Percentiles rank a stretch among this genome's conserved stretches.
These are phyloP conservation scores for Steinernema khuongi DNA, from an alignment of 1,140 invertebrate genomes.

Conservation along the genomic window DNA sequence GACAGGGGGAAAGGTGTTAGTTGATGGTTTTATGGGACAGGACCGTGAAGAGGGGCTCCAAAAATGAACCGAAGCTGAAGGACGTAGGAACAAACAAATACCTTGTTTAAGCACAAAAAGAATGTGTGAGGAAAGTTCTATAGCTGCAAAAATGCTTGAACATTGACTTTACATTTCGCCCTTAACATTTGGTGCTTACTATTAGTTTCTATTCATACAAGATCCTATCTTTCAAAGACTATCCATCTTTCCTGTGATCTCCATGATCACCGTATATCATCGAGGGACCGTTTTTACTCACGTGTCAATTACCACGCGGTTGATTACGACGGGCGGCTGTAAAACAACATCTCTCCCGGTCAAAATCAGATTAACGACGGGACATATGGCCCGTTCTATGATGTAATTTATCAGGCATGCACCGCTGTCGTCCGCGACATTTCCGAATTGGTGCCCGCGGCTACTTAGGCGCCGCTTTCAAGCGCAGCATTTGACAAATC, in stretches of 20 bases:
- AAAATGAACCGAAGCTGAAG: too few species aligned
- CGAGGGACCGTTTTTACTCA: neutral
- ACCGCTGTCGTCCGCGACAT: neutral
- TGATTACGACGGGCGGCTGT: neutral
- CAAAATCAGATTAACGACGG: constrained; percentile 3
- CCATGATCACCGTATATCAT: neutral
- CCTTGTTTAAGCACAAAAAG: too few species aligned
- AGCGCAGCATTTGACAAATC: neutral
- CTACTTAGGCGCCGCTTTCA: neutral
- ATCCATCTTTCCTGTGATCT: neutral
- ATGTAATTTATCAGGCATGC: constrained; percentile 13
- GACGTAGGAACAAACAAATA: too few species aligned
- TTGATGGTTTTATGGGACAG: too few species aligned
- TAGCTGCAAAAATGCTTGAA: too few species aligned
- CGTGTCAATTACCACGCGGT: neutral
- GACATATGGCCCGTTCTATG: constrained; percentile 14
- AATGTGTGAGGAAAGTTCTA: too few species aligned
- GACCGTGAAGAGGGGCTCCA: too few species aligned
- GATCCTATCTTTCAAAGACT: too few species aligned
- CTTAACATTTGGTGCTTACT: too few species aligned
- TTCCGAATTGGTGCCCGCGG: neutral
- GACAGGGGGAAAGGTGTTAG: too few species aligned
- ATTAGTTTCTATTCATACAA: too few species aligned
- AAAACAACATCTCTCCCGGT: neutral
- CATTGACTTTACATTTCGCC: too few species aligned